Percentiles rank a stretch among this genome's conserved stretches.
phyloP scores from a whole-genome alignment of 2,888 invertebrate genomes.

The Tetragonisca angustula region DNA sequence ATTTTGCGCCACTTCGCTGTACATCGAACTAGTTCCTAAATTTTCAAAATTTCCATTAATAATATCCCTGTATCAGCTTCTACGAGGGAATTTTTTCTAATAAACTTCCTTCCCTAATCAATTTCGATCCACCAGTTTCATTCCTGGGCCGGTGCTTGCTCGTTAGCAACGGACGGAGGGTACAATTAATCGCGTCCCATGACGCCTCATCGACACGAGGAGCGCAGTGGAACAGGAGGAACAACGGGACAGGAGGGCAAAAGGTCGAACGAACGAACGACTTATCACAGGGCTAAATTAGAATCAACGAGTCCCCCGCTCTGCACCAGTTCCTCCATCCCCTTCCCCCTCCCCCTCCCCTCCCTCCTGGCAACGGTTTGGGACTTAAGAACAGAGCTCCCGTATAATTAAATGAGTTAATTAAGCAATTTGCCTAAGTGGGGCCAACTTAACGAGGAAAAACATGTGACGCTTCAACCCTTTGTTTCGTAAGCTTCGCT shows the following conservation, averaged over 20 bases:
- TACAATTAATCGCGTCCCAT: slow-evolving; percentile 15
- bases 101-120: background rate
- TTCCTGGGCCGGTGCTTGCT: background rate
- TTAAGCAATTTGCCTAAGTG: slow-evolving; percentile 62
- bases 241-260: background rate
- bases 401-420: slow-evolving; percentile 66
- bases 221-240: slow-evolving; percentile 3
- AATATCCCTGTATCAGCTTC: too few relatives aligned
- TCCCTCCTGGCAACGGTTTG: slow-evolving; percentile 5
- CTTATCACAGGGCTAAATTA: slow-evolving; percentile 53
- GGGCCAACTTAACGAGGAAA: slow-evolving; percentile 56
- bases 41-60: background rate
- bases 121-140: background rate
- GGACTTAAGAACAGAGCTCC: slow-evolving; percentile 39
- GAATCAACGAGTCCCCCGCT: slow-evolving; percentile 38
- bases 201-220: slow-evolving; percentile 14
- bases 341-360: background rate
- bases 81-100: background rate
- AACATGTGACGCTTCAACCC: slow-evolving; percentile 56
- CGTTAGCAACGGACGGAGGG: background rate
- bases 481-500: slow-evolving; percentile 51
- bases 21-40: background rate
- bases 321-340: slow-evolving; percentile 6
- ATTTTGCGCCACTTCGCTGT: background rate
- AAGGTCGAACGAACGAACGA: slow-evolving; percentile 34